Base-by-base conservation (phyloP, 2,797 vertebrate genomes). In the Heteromormyrus szaboi region DNA sequence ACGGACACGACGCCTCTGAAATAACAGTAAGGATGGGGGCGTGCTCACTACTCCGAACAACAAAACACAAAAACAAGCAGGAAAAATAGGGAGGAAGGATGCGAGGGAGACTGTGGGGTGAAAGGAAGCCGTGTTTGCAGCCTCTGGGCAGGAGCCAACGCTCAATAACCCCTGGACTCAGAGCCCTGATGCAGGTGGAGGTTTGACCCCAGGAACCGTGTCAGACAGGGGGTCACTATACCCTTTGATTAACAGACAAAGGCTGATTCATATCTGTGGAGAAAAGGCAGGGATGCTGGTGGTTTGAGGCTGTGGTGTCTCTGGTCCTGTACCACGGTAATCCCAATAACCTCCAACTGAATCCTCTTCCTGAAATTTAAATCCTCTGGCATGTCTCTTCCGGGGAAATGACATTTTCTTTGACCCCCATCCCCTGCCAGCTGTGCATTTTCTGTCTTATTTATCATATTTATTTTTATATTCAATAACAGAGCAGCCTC, bases 361-460 rank as follows among this genome's bases (percentile, higher is more conserved):
- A 62, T 19, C 44, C 87, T 53, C 48, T 29, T 41, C 50, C 59
- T 88, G 33, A 89, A 88, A 88, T 79, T 56, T 53, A 79, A 88
- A 87, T 89, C 85, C 89, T 33, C 65, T 59, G 89, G 89, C 72
- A 88, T 87, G 65, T 86, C 59, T 17, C 54, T 56, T 89, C 50
- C 25, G n/a, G 65, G 41, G 88, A 62, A 89, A 87, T 89, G 88
- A 41, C 88, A 89, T 88, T 87, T 79, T 50, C 1, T 51, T 89
- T 68, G 48, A 86, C 76, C 53, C 65, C 22, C 22, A 50, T 53
- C 53, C 53, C 22, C 33, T 33, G 19, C 83, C 85, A 86, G 84
- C 76, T 62, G 33, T 79, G 14, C 25, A 54, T 88, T 87, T 89
- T 37, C 29, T 86, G 19, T 48, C n/a, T 56, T 86, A 54, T 56